Conservation (phyloP, 1,140 invertebrate species). For the Chrysopa pallens region DNA sequence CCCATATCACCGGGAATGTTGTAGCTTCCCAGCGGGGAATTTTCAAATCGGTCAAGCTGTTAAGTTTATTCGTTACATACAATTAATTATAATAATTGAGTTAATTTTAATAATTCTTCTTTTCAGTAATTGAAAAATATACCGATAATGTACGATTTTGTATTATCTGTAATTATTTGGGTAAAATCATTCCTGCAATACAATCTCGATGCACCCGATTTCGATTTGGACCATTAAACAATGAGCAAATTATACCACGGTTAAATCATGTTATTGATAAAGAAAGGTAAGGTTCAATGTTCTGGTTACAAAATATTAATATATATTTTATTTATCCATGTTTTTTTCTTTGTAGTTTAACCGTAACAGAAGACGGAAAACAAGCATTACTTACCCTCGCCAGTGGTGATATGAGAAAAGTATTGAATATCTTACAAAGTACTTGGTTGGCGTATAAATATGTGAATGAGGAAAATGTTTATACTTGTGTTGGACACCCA, state of each 20-base stretch:
- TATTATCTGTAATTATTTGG: constrained; percentile 96
- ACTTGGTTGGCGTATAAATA: constrained; percentile 65
- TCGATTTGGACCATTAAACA: constrained; percentile 79
- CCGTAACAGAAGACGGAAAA: constrained; percentile 77
- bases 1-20: too few relatives aligned
- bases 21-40: too few relatives aligned
- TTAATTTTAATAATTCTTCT: constrained; percentile 5
- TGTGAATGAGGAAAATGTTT: constrained; percentile 78
- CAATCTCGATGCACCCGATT: constrained; percentile 97
- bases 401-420: constrained; percentile 96
- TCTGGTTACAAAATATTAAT: neutral
- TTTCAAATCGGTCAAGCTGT: too few relatives aligned
- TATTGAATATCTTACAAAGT: constrained; percentile 90
- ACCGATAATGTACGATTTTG: constrained; percentile 97
- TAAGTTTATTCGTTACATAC: too few relatives aligned
- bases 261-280: constrained; percentile 67
- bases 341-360: constrained; percentile 38
- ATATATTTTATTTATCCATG: neutral
- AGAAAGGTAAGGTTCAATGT: constrained; percentile 62
- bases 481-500: constrained; percentile 88
- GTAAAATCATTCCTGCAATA: constrained; percentile 95
- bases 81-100: too few relatives aligned
- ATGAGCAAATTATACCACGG: constrained; percentile 77
- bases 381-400: constrained; percentile 78
- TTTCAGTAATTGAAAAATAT: constrained; percentile 93